Evolutionary conservation across 2,797 vertebrate genomes (phyloP).

Genomic region (Paramormyrops hopkinsi): DNA sequence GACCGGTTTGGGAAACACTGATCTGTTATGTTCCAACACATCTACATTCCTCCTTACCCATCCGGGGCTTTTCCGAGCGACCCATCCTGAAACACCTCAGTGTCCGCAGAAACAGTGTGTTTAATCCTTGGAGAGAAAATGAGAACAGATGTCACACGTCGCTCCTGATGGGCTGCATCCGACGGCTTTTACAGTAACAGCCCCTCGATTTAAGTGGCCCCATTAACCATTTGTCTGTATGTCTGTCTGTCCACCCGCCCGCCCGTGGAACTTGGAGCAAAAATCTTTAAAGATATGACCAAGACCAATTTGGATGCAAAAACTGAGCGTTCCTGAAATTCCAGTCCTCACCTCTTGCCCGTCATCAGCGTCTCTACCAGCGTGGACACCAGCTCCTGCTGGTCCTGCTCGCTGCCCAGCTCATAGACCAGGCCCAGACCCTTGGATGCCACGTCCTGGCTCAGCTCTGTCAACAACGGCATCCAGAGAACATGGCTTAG

Average conservation of each 20-base stretch:
- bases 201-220: not conserved
- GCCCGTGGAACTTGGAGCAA: not conserved
- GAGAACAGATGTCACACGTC: not conserved
- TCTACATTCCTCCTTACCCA: constrained; percentile 64
- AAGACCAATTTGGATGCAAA: too few species aligned
- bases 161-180: not conserved
- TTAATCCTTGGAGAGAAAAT: constrained; percentile 62
- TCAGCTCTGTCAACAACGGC: constrained; percentile 72
- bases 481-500: not conserved
- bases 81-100: constrained; percentile 88
- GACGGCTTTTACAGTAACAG: not conserved
- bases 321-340: not conserved
- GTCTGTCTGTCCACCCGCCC: not conserved
- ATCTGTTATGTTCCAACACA: not conserved
- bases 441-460: constrained; percentile 96
- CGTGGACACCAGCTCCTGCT: constrained; percentile 87
- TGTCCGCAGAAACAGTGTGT: constrained; percentile 83
- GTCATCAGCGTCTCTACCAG: constrained; percentile 97
- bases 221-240: not conserved
- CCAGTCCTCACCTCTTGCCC: constrained; percentile 77
- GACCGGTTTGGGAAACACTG: not conserved
- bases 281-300: not conserved
- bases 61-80: constrained; percentile 91
- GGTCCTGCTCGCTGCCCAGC: constrained; percentile 85
- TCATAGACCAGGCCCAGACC: constrained; percentile 95